Base-by-base conservation (phyloP, 2,888 invertebrate genomes). In the Ochropacha duplaris region DNA sequence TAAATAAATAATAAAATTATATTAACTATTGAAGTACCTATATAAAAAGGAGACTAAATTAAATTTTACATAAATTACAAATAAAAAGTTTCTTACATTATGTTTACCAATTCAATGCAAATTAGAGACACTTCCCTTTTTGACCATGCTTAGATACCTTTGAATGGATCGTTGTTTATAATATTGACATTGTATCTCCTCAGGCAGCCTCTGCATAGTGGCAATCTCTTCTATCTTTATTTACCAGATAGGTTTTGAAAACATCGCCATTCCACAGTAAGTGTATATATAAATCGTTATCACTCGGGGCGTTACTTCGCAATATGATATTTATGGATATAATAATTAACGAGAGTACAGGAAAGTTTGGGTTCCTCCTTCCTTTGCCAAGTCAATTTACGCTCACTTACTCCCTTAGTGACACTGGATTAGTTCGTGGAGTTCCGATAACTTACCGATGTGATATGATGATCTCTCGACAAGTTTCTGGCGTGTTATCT, bases 381-480 rank as follows among this genome's bases (percentile, higher is more conserved):
- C 74, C 66, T 74, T 73, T 70, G 62, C 72, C 67, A 71, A 71
- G 67, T 76, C 66, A 72, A 78, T 78, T 80, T 76, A 78, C 72
- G 76, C 72, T 75, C 69, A 68, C 65, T 64, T 62, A 70, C 67
- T 70, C 69, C 65, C 66, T 65, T 59, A 66, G 66, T 65, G 67
- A 62, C 71, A 70, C 63, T 64, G 64, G 69, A 72, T 74, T 71
- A 69, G 66, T 71, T 69, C 71, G 74, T 6, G 28, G 68, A 80
- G 74, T 78, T 78, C 66, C 63, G 66, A 68, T 68, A 77, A 76
- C 69, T 76, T 74, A 69, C 62, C 67, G 69, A 66, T 70, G 69
- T 69, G 66, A 72, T 68, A 69, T 67, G 66, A 63, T 70, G 63
- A 66, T 64, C 63, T 60, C 58, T 61, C 54, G 63, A 59, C 28